Base-by-base conservation (phyloP, 2,888 invertebrate species). In the Acanthosepion lycidas region DNA sequence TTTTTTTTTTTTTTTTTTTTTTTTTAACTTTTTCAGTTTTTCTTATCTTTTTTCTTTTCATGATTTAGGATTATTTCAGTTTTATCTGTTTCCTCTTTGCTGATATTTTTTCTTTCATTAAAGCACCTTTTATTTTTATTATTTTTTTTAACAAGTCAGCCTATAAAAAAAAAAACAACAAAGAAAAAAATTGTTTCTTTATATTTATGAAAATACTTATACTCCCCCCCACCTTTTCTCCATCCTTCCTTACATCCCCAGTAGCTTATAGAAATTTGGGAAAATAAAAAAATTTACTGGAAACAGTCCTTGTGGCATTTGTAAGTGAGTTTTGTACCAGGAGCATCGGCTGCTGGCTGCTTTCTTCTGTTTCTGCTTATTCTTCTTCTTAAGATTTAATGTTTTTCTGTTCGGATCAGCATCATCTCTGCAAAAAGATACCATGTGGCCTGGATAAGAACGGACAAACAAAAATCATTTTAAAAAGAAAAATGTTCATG, bases 231-330 rank as follows among this genome's bases (percentile, higher is more conserved):
- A n/a, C 78, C 78, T 59, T 59, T 59, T 59, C 78, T 78, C 78
- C 78, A 78, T 78, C 78, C 78, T 12, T 78, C 78, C 33, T n/a
- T n/a, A n/a, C n/a, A 78, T 33, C 78, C 78, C 33, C 78, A n/a
- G 78, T 78, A 78, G 78, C 78, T 78, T 78, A 78, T 78, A 78
- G 78, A 78, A 78, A 78, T 78, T 78, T 78, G 78, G 78, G 78
- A 78, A 78, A 78, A 78, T 78, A 78, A 78, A 78, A n/a, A 78
- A 33, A 78, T 78, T 78, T 78, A 15, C 78, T 78, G 78, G n/a
- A 78, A 78, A 78, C 78, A n/a, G 78, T 78, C 33, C 78, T 78
- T 78, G 78, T 78, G 78, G 78, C n/a, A 78, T 78, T 78, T 78
- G n/a, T 78, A 78, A 78, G 12, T 78, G 78, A 9, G 18, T 78